These are phyloP conservation scores for Conus canariensis DNA, from an alignment of 2,888 invertebrate genomes.

Conservation along the genomic window DNA sequence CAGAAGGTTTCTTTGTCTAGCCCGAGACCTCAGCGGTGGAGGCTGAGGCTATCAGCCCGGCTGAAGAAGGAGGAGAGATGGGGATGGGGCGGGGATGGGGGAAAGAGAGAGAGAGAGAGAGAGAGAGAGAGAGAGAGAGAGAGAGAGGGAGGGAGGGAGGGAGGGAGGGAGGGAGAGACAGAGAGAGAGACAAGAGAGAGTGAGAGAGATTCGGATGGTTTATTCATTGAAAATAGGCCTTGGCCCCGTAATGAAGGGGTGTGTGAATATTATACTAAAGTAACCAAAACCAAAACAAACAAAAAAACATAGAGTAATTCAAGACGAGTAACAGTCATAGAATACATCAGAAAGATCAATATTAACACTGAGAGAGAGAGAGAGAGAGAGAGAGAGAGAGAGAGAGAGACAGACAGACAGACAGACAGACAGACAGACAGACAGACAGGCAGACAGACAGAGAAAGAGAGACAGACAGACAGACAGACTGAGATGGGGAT, in stretches of 20 bases:
- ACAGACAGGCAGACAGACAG: background rate
- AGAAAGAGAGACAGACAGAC: background rate
- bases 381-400: background rate
- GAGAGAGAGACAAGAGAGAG: conserved; percentile 14
- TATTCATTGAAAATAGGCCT: background rate
- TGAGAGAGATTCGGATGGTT: background rate
- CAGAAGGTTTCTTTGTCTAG: background rate
- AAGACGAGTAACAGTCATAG: background rate
- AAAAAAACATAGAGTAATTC: background rate
- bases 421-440: background rate
- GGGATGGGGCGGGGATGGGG: background rate
- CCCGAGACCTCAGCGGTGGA: background rate
- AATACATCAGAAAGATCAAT: background rate
- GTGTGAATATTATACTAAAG: too few relatives aligned
- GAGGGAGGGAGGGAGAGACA: conserved; percentile 30
- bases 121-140: conserved; percentile 18
- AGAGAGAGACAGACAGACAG: background rate
- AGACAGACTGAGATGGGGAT: background rate
- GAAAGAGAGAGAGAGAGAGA: background rate
- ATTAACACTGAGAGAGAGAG: background rate
- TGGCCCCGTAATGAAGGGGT: background rate
- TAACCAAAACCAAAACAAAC: background rate
- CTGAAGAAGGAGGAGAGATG: too few relatives aligned
- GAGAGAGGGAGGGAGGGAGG: background rate
- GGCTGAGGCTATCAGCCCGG: too few relatives aligned